Percentiles rank a stretch among this genome's conserved stretches.
Evolutionary conservation across 2,113 vertebrate genomes (phyloP).

Genomic region (Trematocara variabile): DNA sequence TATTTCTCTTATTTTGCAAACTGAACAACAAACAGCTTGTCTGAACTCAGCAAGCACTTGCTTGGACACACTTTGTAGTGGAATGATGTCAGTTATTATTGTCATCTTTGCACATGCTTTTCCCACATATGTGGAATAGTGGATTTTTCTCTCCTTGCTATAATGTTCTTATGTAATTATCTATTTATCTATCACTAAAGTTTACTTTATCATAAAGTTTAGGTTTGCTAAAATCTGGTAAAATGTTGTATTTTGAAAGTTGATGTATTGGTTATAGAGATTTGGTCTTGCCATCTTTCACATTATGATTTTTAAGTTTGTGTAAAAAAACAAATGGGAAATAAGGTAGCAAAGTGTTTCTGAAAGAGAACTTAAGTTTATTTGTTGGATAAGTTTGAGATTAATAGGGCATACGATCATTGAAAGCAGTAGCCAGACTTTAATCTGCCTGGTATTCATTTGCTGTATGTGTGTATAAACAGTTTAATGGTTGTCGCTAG

Average conservation of each 20-base stretch:
- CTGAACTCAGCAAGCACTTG: not conserved
- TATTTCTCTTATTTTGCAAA: slow-evolving; percentile 45
- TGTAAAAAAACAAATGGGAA: not conserved
- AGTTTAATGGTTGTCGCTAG: not conserved
- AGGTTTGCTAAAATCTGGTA: not conserved
- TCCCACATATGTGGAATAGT: not conserved
- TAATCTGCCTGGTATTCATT: not conserved
- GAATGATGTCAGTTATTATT: not conserved
- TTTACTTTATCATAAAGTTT: not conserved
- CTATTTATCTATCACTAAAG: not conserved
- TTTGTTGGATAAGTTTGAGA: not conserved
- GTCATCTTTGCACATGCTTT: not conserved
- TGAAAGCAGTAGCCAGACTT: not conserved
- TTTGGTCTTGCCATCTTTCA: not conserved
- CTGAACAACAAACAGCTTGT: slow-evolving; percentile 23
- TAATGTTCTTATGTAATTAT: not conserved
- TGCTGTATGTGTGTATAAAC: not conserved
- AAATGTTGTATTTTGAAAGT: not conserved
- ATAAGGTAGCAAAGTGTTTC: not conserved
- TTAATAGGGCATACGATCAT: not conserved
- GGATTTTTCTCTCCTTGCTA: not conserved
- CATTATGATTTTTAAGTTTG: not conserved
- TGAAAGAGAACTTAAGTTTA: not conserved
- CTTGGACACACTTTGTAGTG: not conserved
- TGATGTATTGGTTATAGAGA: not conserved